Base-by-base conservation (phyloP, 2,113 vertebrate genomes). In the Cyphomyrus plagiostoma region DNA sequence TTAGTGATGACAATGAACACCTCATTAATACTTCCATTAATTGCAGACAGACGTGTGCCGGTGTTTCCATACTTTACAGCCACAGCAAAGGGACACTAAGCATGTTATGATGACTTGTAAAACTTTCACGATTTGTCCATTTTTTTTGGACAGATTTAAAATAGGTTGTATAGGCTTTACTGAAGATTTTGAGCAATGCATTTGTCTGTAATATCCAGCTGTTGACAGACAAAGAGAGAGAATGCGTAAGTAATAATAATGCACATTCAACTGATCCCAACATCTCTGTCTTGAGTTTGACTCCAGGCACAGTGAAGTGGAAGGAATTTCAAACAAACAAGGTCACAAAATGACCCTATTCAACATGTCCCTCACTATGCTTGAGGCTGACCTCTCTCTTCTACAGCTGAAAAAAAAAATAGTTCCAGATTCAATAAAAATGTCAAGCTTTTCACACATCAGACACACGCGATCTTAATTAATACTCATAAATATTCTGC, bases 121-220 rank as follows among this genome's bases (percentile, higher is more conserved):
- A 26, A 26, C 23, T 66, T 56, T 56, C 5, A 56, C 7, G 1
- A 23, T 56, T 26, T 66, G 9, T 66, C 58, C n/a, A 26, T 66
- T 66, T 26, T 0, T 66, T 62, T 9, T n/a, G 58, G 58, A 9
- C 8, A 66, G 58, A 66, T 26, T n/a, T 62, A 1, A 66, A 66
- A 66, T 30, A 66, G n/a, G 3, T 66, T 66, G 58, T 66, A 66
- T 2, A n/a, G 23, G n/a, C 58, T 62, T 62, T 8, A n/a, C 23
- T 62, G 58, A 62, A 62, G 56, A 94, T 91, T 83, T 74, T 92
- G 92, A 92, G 92, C 93, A 94, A 94, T 94, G 94, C 93, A 91
- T 91, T 90, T 90, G 91, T 92, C 89, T 94, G 94, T 94, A 93
- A 93, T 94, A 93, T 94, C 92, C 21, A 90, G 91, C 92, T 92